Evolutionary conservation across 2,113 vertebrate genomes (phyloP), one percentile per base, ranked within the genome.

Genomic region (Scatophagus argus): DNA sequence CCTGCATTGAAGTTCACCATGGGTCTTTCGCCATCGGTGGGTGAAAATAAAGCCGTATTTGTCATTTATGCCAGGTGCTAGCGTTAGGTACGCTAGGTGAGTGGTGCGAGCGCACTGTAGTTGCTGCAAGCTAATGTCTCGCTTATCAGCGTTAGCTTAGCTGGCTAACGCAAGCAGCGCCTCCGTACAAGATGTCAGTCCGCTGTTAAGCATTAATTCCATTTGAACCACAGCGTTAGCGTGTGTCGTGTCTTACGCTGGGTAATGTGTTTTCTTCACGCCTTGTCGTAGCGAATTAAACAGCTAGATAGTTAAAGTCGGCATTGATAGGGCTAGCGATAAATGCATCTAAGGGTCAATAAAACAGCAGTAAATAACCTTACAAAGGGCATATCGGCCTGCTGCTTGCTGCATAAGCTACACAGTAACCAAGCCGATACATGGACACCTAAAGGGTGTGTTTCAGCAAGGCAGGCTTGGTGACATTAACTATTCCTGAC

Each of bases 11-110:
- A 67, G 19, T 6, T 46, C 77, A 44, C 2, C 49, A 92, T 93
- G 92, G 38, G 1, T 3, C 55, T 51, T 46, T 60, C 25, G 38
- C 23, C 43, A 21, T 71, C 55, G 87, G 90, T 92, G 44, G 67
- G 91, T 92, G 52, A 60, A 77, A 17, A 29, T 46, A 52, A 34
- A 51, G 21, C 8, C 23, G 2, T 61, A 31, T 4, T 23, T 27
- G 23, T 46, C 25, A 3, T 44, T 13, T 46, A 8, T 51, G 16
- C 13, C 21, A 51, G 32, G 49, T 63, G 54, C n/a, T 54, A 77
- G 44, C 34, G 60, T 65, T 81, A 80, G 83, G 69, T 10, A 0
- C 2, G 79, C 43, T 79, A 67, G 3, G 43, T 66, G 64, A 77
- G 44, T 55, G 44, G 44, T 55, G 44, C 39, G 8, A 58, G 19